Base-by-base conservation (phyloP, 1,140 invertebrate species). In the Drosophila murphyi region DNA sequence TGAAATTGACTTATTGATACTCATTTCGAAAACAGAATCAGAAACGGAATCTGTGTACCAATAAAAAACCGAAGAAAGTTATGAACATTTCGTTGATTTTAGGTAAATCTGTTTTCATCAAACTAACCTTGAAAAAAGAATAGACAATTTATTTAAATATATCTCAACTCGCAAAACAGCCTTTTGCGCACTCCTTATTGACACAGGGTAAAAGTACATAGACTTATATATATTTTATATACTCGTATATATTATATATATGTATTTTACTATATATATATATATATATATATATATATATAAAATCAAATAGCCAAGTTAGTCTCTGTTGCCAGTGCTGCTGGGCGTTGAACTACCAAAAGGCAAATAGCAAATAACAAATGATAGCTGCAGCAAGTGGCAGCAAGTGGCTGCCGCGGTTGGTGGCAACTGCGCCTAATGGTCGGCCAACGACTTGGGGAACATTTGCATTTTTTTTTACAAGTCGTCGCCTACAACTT, bases 401-500 rank as follows among this genome's bases (percentile, higher is more conserved):
- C 39, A 10, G 57, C n/a, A 60, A 60, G 6, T 60, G 48, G 60
- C 41, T 29, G 59, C 54, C 67, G 68, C 45, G 68, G 59, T 71
- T 57, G 54, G 67, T 71, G 72, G 67, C 67, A 75, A 71, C 67
- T 75, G 72, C 60, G 72, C 72, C 72, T 71, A 75, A 75, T 75
- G 72, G 72, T 50, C 71, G 39, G 56, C 6, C 57, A 7, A 45
- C 41, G 31, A 59, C 31, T 59, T 47, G 41, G 41, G 31, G 10
- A 43, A 48, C 57, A 75, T 75, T 71, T 75, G 68, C 67, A 75
- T 75, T 60, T 63, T 64, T 60, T 71, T 60, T 75, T 71, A 75
- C 72, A 75, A 75, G 71, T 75, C 67, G 72, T 75, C 68, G 68
- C 59, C 68, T 75, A 71, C 59, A 75, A 71, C 68, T 71, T 75